Evolutionary conservation across 2,888 invertebrate genomes (phyloP).

Genomic region (Sthenelais limicola): DNA sequence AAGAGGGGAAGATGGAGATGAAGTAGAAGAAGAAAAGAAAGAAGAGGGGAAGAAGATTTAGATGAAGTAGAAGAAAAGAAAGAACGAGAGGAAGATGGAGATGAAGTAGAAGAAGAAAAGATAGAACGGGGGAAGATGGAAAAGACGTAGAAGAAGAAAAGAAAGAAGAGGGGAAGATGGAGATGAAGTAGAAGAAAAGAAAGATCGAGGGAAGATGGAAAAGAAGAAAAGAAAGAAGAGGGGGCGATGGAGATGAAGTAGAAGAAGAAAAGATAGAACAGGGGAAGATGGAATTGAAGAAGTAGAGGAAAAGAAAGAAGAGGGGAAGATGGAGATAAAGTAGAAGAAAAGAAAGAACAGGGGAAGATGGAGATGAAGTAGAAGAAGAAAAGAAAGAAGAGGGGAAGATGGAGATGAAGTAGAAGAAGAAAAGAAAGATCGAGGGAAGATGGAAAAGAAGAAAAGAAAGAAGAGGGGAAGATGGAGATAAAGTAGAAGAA

Average conservation of each 20-base stretch:
- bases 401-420: background rate
- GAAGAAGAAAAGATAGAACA: background rate
- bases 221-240: background rate
- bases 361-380: background rate
- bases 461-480: background rate
- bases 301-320: background rate
- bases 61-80: background rate
- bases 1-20: background rate
- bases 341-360: background rate
- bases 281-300: background rate
- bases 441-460: too few species aligned
- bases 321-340: background rate
- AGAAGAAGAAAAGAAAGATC: background rate
- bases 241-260: constrained; percentile 1
- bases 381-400: background rate
- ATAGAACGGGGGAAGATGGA: background rate
- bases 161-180: background rate
- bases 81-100: background rate
- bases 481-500: background rate
- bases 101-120: background rate
- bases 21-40: background rate
- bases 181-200: background rate
- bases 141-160: background rate
- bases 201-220: background rate
- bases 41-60: background rate